These are phyloP conservation scores for Nomia melanderi DNA, from an alignment of 1,140 invertebrate species.

Conservation along the genomic window DNA sequence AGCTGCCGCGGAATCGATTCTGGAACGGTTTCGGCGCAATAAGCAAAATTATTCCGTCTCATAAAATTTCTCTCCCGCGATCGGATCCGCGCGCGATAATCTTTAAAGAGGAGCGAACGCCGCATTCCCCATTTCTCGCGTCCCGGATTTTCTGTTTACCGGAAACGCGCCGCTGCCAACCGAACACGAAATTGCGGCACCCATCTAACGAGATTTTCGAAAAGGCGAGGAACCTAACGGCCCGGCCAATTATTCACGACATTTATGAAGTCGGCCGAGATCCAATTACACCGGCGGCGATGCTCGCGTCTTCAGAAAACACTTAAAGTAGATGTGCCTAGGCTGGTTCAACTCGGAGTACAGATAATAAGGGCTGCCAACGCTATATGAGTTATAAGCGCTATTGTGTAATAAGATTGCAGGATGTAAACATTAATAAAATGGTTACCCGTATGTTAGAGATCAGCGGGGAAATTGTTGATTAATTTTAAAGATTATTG, in stretches of 20 bases:
- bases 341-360: background rate
- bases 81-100: background rate
- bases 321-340: conserved; percentile 33
- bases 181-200: conserved; percentile 16
- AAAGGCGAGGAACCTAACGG: background rate
- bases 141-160: background rate
- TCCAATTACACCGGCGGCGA: conserved; percentile 27
- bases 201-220: conserved; percentile 25
- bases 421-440: too few species aligned
- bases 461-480: too few species aligned
- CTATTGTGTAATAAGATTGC: too few species aligned
- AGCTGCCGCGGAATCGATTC: conserved; percentile 10
- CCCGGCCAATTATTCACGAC: conserved; percentile 26
- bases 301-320: conserved; percentile 18
- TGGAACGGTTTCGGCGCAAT: conserved; percentile 3
- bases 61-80: conserved; percentile 11
- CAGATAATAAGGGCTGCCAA: background rate
- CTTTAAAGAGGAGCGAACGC: conserved; percentile 3
- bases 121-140: background rate
- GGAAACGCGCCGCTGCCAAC: background rate
- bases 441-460: too few species aligned
- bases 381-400: too few species aligned
- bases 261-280: conserved; percentile 36
- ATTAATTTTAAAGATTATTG: too few species aligned
- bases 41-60: conserved; percentile 34